These are phyloP conservation scores for Lithobates pipiens DNA, from an alignment of 2,797 vertebrate species.

Conservation along the genomic window DNA sequence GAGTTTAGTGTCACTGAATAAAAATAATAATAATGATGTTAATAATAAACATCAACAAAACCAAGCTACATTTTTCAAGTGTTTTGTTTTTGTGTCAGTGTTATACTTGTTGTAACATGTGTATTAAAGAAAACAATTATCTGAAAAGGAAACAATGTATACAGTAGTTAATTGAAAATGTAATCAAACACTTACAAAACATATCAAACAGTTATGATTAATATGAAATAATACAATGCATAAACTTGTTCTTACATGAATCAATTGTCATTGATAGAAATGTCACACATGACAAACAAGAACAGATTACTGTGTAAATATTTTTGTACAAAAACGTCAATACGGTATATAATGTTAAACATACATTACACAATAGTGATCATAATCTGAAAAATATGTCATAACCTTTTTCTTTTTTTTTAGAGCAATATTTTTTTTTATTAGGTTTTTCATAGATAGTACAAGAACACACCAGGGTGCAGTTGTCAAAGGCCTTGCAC, in stretches of 20 bases:
- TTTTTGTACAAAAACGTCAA: neutral
- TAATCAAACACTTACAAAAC: conserved; percentile 5
- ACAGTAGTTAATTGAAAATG: neutral
- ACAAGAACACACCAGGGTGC: too few relatives aligned
- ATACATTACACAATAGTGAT: neutral
- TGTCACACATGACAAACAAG: neutral
- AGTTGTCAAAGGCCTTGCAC: too few relatives aligned
- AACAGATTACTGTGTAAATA: neutral
- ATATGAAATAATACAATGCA: neutral
- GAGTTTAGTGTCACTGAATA: too few relatives aligned
- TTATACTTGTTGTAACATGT: conserved; percentile 19
- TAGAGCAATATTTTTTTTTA: too few relatives aligned
- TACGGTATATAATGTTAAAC: neutral
- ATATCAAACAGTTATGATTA: conserved; percentile 2
- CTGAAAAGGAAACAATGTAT: conserved; percentile 8
- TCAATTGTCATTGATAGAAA: neutral
- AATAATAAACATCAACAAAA: neutral
- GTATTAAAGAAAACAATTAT: conserved; percentile 1
- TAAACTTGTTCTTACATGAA: conserved; percentile 13
- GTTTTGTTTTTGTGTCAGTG: neutral
- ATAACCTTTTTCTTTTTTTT: too few relatives aligned
- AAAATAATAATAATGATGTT: too few relatives aligned
- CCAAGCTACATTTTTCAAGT: neutral
- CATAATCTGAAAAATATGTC: too few relatives aligned
- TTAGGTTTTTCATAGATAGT: too few relatives aligned